Evolutionary conservation across 2,113 vertebrate genomes (phyloP), one percentile per base, ranked within the genome.

Genomic region (Halcyon senegalensis): DNA sequence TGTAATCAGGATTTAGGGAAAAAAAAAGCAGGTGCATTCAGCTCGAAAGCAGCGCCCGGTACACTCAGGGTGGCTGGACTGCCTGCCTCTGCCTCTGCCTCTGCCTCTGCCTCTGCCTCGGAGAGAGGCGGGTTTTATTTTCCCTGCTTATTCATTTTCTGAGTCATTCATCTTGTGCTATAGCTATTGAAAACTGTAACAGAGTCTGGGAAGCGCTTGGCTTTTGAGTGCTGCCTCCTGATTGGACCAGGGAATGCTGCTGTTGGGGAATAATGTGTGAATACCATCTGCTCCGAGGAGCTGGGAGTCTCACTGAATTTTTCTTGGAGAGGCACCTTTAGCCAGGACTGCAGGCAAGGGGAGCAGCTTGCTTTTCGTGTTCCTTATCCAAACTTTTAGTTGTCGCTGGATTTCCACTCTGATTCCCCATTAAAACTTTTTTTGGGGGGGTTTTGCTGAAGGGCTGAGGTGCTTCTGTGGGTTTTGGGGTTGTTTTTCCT

Each of bases 201-300:
- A 46, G 83, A 94, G 96, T 90, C 97, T 94, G 96, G 94, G 93
- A 95, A 97, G 96, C 92, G 83, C 95, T 92, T 89, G 94, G 94
- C 94, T 96, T 94, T 98, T 96, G 92, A 98, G 97, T 91, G 94
- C 97, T 94, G 87, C 83, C 87, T 92, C 97, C 97, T 95, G 97
- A 98, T 99, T 99, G 98, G 98, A 8, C 93, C 82, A 59, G 93
- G 97, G 96, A 98, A 98, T 98, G 98, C 98, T 98, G 98, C 97
- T 95, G 97, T 97, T 98, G 20, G 98, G 96, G 95, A 96, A 98
- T 97, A 90, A 97, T 92, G 97, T 97, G 95, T 94, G 96, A 98
- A 96, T 88, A 93, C 96, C 96, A 97, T 97, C 97, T 97, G 97
- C 97, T 95, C 96, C 64, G 93, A 73, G 93, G 98, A 98, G 97